A percentile compares a stretch with the other conserved stretches of the same genome.
These are phyloP conservation scores for Galbula dea DNA, from an alignment of 2,113 vertebrate species.

Conservation along the genomic window DNA sequence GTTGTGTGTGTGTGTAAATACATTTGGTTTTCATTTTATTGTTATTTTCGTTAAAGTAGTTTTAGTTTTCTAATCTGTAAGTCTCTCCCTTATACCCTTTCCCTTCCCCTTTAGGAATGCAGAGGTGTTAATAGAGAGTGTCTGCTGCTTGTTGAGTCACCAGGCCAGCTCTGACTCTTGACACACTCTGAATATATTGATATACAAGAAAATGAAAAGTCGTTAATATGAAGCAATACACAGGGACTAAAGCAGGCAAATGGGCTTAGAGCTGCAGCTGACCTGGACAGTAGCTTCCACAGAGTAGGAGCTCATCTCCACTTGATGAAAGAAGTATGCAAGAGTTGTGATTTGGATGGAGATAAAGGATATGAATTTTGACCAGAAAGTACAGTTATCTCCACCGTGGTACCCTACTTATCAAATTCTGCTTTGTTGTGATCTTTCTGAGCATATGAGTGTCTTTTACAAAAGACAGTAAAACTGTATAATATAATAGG, in stretches of 20 bases:
- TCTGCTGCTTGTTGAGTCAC: no score
- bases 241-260: not conserved
- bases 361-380: not conserved
- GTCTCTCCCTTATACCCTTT: no score
- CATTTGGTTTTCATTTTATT: no score
- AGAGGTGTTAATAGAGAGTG: no score
- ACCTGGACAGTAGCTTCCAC: not conserved
- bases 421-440: not conserved
- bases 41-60: no score
- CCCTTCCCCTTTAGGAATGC: no score
- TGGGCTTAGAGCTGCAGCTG: not conserved
- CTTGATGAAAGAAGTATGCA: not conserved
- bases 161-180: no score
- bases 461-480: not conserved
- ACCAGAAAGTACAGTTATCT: not conserved
- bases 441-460: not conserved
- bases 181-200: not conserved
- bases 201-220: not conserved
- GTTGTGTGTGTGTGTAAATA: no score
- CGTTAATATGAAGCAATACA: not conserved
- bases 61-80: no score
- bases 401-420: not conserved
- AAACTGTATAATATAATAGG: not conserved
- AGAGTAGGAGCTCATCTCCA: not conserved
- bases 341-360: not conserved